Conservation (phyloP, 2,797 vertebrate genomes). For the Masticophis lateralis region DNA sequence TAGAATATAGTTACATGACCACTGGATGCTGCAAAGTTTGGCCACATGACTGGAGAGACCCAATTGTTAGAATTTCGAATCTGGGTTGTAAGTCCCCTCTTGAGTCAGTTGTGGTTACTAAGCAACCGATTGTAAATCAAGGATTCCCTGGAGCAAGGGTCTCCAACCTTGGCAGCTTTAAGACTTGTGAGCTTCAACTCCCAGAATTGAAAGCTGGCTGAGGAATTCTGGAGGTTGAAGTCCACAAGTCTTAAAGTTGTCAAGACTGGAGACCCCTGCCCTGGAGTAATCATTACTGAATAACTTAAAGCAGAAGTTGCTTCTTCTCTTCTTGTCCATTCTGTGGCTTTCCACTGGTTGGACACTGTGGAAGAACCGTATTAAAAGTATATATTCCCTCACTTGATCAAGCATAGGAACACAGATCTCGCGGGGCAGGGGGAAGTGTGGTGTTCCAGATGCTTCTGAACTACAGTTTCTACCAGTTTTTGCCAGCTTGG, state of each 20-base stretch:
- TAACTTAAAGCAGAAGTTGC: background rate
- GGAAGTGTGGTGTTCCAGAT: background rate
- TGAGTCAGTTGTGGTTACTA: background rate
- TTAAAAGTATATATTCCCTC: background rate
- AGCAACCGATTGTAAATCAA: background rate
- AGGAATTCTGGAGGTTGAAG: too few relatives aligned
- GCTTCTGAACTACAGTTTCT: background rate
- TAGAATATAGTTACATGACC: background rate
- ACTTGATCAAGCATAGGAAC: too few relatives aligned
- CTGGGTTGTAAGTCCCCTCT: background rate
- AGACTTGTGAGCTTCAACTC: too few relatives aligned
- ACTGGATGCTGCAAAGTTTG: background rate
- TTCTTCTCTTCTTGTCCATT: background rate
- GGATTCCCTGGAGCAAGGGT: background rate
- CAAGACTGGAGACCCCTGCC: background rate
- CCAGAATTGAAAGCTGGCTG: too few relatives aligned
- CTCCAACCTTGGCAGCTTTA: too few relatives aligned
- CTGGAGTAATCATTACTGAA: background rate
- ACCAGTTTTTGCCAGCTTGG: background rate
- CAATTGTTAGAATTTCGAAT: background rate
- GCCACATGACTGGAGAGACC: background rate
- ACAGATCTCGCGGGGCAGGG: background rate
- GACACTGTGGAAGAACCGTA: background rate
- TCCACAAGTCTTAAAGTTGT: too few relatives aligned
- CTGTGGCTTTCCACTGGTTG: background rate